Base-by-base conservation (phyloP, 2,888 invertebrate genomes). In the Tenthredo mesomela region DNA sequence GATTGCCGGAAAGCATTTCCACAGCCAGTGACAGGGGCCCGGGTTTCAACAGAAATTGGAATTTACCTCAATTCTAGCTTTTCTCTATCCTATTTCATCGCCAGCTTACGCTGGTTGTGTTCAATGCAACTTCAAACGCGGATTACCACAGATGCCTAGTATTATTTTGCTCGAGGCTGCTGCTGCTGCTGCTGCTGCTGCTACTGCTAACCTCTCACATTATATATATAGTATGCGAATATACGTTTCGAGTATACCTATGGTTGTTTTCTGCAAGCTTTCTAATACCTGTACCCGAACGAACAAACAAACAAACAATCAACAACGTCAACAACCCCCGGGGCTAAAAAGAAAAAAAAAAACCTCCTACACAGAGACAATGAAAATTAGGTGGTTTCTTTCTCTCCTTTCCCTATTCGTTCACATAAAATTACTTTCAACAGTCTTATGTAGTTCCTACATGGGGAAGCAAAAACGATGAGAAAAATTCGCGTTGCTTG, bases 1-100 rank as follows among this genome's bases (percentile, higher is more conserved):
- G 71, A 73, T 73, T 73, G 71, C 71, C 71, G 43, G 71, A 73
- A 73, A 43, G 43, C 71, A 43, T 73, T 73, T 43, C 71, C 15
- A 12, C 71, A n/a, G n/a, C 67, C n/a, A 25, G 21, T 9, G 7
- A 10, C 33, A 12, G 9, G 61, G 61, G 25, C 10, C 40, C 10
- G 40, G 40, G n/a, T 40, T 73, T 43, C 6, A 43, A 37, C 37
- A 40, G 71, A 73, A 61, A 73, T 73, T 21, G 71, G 43, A 73
- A 18, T 73, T 21, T 21, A 18, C 40, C 71, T 43, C 40, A 43
- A 73, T 73, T 67, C 67, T 67, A 33, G 67, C 33, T 67, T 25
- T 67, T 33, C 29, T 67, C 33, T 25, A 25, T 67, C 33, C 67
- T 33, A 33, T 67, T 67, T 33, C 67, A 67, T 33, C 67, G 67